These are phyloP conservation scores for Mustela nigripes DNA, from an alignment of 2,113 vertebrate species.

Conservation along the genomic window DNA sequence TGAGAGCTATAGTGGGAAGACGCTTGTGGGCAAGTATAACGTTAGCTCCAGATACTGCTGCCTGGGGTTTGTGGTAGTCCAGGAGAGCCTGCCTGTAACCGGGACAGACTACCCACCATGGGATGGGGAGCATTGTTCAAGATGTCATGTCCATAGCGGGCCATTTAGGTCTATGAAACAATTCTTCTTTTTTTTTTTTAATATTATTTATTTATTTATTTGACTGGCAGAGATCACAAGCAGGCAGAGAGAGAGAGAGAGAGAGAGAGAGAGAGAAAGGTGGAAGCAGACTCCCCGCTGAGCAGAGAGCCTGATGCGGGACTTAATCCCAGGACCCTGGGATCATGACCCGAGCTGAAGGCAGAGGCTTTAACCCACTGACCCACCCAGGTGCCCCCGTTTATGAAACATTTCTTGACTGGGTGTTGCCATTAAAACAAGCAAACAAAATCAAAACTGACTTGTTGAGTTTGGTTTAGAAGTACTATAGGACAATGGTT, in stretches of 20 bases:
- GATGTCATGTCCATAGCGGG: neutral
- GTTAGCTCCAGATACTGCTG: neutral
- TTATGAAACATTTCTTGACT: conserved; percentile 38
- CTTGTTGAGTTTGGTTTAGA: conserved; percentile 12
- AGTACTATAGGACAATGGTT: neutral
- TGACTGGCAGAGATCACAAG: no score
- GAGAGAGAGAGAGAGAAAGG: no score
- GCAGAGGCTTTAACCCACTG: no score
- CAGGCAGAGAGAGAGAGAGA: no score
- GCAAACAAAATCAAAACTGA: neutral
- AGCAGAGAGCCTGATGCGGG: no score
- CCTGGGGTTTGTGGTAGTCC: neutral
- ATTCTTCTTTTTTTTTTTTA: no score
- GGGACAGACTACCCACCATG: neutral
- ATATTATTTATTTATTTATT: no score
- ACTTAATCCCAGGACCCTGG: no score
- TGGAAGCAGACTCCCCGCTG: no score
- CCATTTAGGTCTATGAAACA: neutral
- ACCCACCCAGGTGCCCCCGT: neutral
- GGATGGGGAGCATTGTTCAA: neutral
- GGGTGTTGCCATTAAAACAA: neutral
- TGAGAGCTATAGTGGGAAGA: neutral
- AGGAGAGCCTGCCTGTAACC: neutral
- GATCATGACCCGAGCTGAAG: no score
- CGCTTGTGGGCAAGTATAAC: neutral